Conservation (phyloP, 2,888 invertebrate genomes). For the Melanargia galathea region DNA sequence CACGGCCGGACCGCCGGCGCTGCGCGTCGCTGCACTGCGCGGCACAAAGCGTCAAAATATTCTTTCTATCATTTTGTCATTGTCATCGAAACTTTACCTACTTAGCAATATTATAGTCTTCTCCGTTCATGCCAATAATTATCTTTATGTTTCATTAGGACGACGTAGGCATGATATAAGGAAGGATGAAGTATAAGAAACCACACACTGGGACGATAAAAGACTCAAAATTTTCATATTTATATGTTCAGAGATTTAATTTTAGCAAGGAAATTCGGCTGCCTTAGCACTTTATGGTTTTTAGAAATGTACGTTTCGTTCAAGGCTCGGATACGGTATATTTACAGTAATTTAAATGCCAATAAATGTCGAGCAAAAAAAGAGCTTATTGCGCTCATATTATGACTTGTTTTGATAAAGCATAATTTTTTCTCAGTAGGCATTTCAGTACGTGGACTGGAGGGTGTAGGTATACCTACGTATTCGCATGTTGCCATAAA, state of each 20-base stretch:
- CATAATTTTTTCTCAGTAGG: not conserved
- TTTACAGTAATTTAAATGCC: not conserved
- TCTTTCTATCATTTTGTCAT: no score
- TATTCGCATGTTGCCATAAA: constrained; percentile 9
- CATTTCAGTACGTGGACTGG: not conserved
- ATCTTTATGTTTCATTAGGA: no score
- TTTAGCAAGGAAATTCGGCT: not conserved
- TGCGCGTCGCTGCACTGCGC: no score
- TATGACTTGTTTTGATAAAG: not conserved
- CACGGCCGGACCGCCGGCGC: no score
- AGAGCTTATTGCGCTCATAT: not conserved
- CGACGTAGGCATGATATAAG: no score
- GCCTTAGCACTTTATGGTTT: not conserved
- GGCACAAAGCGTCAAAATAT: no score
- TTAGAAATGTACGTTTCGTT: not conserved
- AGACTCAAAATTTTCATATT: not conserved
- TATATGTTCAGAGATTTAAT: not conserved
- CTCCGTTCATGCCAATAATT: no score
- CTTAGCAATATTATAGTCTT: no score
- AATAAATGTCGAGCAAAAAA: not conserved
- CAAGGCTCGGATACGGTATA: not conserved
- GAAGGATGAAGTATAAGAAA: not conserved
- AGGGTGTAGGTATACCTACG: constrained; percentile 3
- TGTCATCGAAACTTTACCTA: no score
- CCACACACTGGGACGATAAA: not conserved